Percentiles rank a stretch among this genome's conserved stretches.
Conservation (phyloP, 1,140 invertebrate genomes). For the Mercenaria mercenaria region DNA sequence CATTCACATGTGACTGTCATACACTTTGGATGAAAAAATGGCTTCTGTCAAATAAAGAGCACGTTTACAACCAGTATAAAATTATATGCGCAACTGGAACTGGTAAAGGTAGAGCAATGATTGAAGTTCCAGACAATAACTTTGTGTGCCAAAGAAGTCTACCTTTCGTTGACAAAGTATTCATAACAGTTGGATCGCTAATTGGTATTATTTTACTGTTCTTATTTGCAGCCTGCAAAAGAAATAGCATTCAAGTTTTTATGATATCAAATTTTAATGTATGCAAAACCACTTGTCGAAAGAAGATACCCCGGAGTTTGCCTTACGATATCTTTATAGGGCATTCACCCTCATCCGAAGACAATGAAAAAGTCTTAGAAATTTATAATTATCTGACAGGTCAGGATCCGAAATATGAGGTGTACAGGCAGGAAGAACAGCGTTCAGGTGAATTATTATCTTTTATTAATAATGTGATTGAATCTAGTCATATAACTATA, state of each 20-base stretch:
- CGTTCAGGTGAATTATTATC: slow-evolving; percentile 92
- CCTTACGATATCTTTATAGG: slow-evolving; percentile 95
- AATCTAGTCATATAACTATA: slow-evolving; percentile 88
- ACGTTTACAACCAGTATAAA: slow-evolving; percentile 38
- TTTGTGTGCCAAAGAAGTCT: neutral
- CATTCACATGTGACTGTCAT: slow-evolving; percentile 62
- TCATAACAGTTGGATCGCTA: slow-evolving; percentile 25
- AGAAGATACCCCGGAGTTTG: slow-evolving; percentile 22
- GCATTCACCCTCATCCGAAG: slow-evolving; percentile 93
- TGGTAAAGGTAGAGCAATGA: slow-evolving; percentile 27
- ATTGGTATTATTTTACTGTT: slow-evolving; percentile 18
- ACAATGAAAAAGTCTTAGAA: slow-evolving; percentile 94
- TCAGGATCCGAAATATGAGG: slow-evolving; percentile 93
- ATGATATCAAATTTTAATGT: slow-evolving; percentile 34
- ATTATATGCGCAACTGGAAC: slow-evolving; percentile 54
- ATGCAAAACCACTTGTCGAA: neutral
- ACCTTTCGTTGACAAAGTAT: neutral
- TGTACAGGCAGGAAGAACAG: slow-evolving; percentile 94
- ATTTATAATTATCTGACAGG: slow-evolving; percentile 94
- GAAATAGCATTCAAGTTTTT: slow-evolving; percentile 58
- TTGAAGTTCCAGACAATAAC: neutral
- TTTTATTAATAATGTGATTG: slow-evolving; percentile 88
- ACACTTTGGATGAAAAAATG: slow-evolving; percentile 52
- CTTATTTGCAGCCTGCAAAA: slow-evolving; percentile 27
- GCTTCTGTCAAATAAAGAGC: slow-evolving; percentile 19